Evolutionary conservation across 2,797 vertebrate genomes (phyloP).

Genomic region (Sus cebifrons): DNA sequence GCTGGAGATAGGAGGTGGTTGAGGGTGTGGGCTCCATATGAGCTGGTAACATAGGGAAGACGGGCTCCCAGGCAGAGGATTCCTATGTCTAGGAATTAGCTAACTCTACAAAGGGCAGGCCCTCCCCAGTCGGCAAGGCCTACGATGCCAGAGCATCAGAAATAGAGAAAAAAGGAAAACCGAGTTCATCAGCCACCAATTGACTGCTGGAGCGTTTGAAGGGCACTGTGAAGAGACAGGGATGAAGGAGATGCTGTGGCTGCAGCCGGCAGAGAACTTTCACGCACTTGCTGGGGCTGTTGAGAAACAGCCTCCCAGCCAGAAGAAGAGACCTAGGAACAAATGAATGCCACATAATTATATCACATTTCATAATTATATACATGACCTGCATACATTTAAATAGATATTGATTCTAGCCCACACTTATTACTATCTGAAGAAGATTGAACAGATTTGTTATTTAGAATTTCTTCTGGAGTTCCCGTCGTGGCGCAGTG

Average conservation of each 20-base stretch:
- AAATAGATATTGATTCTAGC: background rate
- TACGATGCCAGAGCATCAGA: background rate
- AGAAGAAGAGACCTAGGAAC: background rate
- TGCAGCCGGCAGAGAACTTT: background rate
- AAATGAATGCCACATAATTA: background rate
- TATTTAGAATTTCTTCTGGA: slow-evolving; percentile 4
- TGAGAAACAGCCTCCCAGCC: background rate
- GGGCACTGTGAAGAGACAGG: background rate
- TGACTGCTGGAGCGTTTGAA: background rate
- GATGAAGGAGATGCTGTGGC: accelerated
- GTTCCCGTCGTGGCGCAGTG: too few species aligned
- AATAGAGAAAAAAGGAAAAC: background rate
- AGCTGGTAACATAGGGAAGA: background rate
- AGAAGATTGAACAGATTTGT: background rate
- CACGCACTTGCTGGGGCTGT: background rate
- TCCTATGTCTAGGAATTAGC: background rate
- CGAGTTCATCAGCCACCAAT: background rate
- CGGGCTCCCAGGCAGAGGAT: accelerated
- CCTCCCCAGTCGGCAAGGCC: background rate
- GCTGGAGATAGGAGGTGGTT: background rate
- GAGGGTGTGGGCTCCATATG: background rate
- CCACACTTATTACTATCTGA: background rate
- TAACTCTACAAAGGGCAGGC: background rate
- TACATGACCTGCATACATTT: background rate
- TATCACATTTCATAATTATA: background rate